phyloP scores from a whole-genome alignment of 2,113 vertebrate genomes.

The Hippoglossus stenolepis region DNA sequence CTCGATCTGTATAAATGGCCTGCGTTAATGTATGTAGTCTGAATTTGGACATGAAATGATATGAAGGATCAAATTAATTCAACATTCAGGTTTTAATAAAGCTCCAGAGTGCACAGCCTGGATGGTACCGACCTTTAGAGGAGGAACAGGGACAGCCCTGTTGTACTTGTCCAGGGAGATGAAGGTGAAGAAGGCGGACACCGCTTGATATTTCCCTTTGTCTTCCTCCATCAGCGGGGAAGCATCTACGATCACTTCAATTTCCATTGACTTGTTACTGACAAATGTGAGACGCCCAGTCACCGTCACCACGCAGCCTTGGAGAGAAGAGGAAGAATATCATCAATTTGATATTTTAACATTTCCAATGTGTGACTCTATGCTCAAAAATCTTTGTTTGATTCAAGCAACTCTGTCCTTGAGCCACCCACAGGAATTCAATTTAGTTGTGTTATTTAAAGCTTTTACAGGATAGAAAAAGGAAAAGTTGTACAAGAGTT shows the following conservation, averaged over 20 bases:
- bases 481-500: no score
- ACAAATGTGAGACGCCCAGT: constrained; percentile 94
- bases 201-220: constrained; percentile 87
- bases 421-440: neutral
- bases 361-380: neutral
- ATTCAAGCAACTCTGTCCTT: neutral
- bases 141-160: constrained; percentile 86
- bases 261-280: constrained; percentile 97
- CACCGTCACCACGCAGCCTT: constrained; percentile 93
- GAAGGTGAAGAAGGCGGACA: constrained; percentile 94
- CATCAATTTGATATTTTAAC: neutral
- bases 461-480: no score
- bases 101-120: neutral
- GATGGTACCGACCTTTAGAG: constrained; percentile 87
- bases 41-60: neutral
- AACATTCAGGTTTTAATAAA: constrained; percentile 9
- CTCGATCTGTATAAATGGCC: neutral
- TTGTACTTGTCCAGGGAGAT: constrained; percentile 93
- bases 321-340: neutral
- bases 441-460: neutral
- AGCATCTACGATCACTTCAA: constrained; percentile 93
- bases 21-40: neutral
- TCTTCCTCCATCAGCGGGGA: constrained; percentile 83
- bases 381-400: neutral
- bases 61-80: neutral